Evolutionary conservation across 1,140 invertebrate genomes (phyloP), one percentile per base, ranked within the genome.

Genomic region (Scylla paramamosain): DNA sequence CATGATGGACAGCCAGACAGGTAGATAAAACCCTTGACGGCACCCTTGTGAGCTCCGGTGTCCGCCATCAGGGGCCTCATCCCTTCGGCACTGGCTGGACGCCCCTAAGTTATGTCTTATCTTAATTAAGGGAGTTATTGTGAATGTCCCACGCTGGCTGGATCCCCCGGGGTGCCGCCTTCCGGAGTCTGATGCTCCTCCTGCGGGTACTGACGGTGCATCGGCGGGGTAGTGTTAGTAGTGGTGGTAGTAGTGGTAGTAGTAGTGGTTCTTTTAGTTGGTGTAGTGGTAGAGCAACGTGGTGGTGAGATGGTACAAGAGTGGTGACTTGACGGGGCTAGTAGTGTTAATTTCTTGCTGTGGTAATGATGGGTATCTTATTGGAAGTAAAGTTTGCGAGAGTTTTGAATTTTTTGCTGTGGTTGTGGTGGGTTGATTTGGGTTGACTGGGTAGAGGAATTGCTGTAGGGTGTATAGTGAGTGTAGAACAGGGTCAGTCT

Each of bases 101-200:
- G 32, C 46, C 48, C 59, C 67, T 91, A 91, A 91, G 67, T 91
- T 77, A 91, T 91, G 90, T 91, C 52, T 91, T 91, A 91, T 91
- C 90, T 91, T 91, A 91, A 91, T 91, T 91, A 91, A 91, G 59
- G 52, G 90, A 91, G 90, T 77, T 77, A 91, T 77, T 91, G 90
- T 91, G 90, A 77, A 46, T 28, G 52, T 32, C 20, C n/a, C 28
- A 59, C 48, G 89, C 89, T 25, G 48, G 25, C 28, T 4, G 29
- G 25, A 29, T 25, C n/a, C 48, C 89, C 89, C 59, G 89, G 46
- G 28, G 48, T 10, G 46, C 0, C n/a, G 20, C 67, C 67, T 77
- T 77, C 67, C 67, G n/a, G 6, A n/a, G 67, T 20, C 67, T 77
- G 67, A 77, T 77, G 67, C n/a, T 39, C 29, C 45, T 88, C 16